Base-by-base conservation (phyloP, 2,113 vertebrate genomes). In the Chlorodrepanis virens region DNA sequence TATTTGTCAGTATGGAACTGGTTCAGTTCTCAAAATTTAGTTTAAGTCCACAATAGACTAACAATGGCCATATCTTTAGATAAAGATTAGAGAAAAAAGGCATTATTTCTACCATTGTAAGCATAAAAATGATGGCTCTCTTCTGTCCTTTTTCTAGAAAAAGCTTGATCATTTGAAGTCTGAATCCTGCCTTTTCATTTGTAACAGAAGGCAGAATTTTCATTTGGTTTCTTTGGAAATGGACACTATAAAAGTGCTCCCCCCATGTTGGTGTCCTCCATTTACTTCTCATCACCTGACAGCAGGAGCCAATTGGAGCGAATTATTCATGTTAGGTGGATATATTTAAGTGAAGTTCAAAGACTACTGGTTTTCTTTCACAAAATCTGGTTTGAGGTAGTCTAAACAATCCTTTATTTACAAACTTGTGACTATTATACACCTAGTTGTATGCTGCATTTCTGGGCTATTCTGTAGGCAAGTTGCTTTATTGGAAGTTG, bases 51-150 rank as follows among this genome's bases (percentile, higher is more conserved):
- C 75, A 93, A 75, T 72, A 81, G 74, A 47, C 37, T 65, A 89
- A 71, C 69, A 82, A 84, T 65, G 31, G 28, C 67, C 49, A 35
- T 69, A 35, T 83, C 75, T 84, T 84, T 60, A 59, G 33, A n/a
- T 83, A 60, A 89, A 75, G 83, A 81, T 78, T n/a, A 87, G 81
- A 82, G 81, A 75, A 78, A 84, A 92, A 83, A 47, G 19, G 3
- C 14, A 53, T 93, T 71, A 84, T 92, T 94, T 96, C 81, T 90
- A 72, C n/a, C 31, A 76, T 95, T 82, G 65, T 84, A 89, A 91
- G 28, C 65, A 79, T 93, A 92, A 95, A 90, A 93, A 81, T 57
- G 17, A 83, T 80, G 6, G 19, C 31, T 67, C n/a, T 49, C 37
- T 89, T 94, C 74, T 70, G 37, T 81, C 7, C 44, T 79, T 89